phyloP scores from a whole-genome alignment of 1,140 invertebrate species.

The Sinonovacula constricta region DNA sequence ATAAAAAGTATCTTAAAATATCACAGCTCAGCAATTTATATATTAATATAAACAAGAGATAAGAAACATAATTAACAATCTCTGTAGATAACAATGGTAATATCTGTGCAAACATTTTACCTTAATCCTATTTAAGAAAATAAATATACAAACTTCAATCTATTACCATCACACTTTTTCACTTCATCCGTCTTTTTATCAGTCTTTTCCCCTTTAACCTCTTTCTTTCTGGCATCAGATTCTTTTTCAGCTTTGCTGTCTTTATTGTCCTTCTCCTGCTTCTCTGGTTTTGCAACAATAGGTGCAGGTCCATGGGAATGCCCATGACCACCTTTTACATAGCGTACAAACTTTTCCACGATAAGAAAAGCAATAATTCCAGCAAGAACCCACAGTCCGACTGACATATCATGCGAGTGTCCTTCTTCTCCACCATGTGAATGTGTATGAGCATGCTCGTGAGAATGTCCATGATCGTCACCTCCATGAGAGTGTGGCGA shows the following conservation, averaged over 20 bases:
- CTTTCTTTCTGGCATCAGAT: slow-evolving; percentile 43
- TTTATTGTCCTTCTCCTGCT: slow-evolving; percentile 60
- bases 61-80: too few relatives aligned
- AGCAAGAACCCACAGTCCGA: slow-evolving; percentile 92
- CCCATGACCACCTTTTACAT: slow-evolving; percentile 86
- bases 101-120: too few relatives aligned
- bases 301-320: slow-evolving; percentile 80
- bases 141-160: too few relatives aligned
- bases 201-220: slow-evolving; percentile 56
- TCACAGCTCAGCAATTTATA: too few relatives aligned
- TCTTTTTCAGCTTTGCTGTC: slow-evolving; percentile 47
- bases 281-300: slow-evolving; percentile 10
- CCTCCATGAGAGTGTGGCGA: slow-evolving; percentile 79
- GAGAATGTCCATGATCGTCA: slow-evolving; percentile 80
- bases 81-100: too few relatives aligned
- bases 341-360: slow-evolving; percentile 94
- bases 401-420: slow-evolving; percentile 86
- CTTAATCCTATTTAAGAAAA: too few relatives aligned
- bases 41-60: too few relatives aligned
- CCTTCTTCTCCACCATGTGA: slow-evolving; percentile 56
- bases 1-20: too few relatives aligned
- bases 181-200: slow-evolving; percentile 59
- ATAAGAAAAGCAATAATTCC: slow-evolving; percentile 95
- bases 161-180: slow-evolving; percentile 24
- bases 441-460: slow-evolving; percentile 80